These are phyloP conservation scores for Palythoa grandiflora DNA, from an alignment of 92 coral and sea anemone species.

Conservation along the genomic window DNA sequence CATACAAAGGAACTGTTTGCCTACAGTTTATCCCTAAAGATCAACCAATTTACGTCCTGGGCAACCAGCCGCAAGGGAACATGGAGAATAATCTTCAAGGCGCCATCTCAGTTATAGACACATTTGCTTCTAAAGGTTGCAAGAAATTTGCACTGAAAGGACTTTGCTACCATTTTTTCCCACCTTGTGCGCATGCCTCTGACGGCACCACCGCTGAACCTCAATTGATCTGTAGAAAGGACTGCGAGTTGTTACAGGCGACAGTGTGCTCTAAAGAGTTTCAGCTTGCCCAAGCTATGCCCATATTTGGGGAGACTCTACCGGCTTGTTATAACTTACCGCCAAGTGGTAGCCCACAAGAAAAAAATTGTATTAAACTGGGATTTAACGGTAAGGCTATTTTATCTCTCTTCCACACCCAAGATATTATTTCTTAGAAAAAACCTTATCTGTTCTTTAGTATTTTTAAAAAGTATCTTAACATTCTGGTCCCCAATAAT, in stretches of 20 bases:
- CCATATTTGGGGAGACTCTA: constrained; percentile 60
- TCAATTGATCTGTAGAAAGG: constrained; percentile 77
- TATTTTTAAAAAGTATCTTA: too few relatives aligned
- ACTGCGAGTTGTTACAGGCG: constrained; percentile 83
- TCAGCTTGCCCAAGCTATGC: constrained; percentile 64
- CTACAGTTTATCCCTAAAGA: constrained; percentile 56
- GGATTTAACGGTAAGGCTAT: constrained; percentile 65
- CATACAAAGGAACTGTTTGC: constrained; percentile 76
- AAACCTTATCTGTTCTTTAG: too few relatives aligned
- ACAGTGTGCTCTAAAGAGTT: constrained; percentile 90
- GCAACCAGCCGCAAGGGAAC: constrained; percentile 63
- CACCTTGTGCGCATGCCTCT: constrained; percentile 71
- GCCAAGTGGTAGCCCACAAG: constrained; percentile 24
- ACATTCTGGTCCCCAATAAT: too few relatives aligned
- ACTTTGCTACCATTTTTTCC: constrained; percentile 85
- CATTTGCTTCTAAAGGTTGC: constrained; percentile 65
- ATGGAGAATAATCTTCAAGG: constrained; percentile 49
- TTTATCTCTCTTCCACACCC: background rate
- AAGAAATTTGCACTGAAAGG: constrained; percentile 71
- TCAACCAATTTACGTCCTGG: constrained; percentile 56
- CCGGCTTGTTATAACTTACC: constrained; percentile 82
- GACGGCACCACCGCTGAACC: constrained; percentile 48
- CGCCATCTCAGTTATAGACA: constrained; percentile 53
- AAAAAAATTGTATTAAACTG: constrained; percentile 67
- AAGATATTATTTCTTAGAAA: too few relatives aligned